Evolutionary conservation across 2,797 vertebrate species (phyloP).

Genomic region (Neostethus bicornis): DNA sequence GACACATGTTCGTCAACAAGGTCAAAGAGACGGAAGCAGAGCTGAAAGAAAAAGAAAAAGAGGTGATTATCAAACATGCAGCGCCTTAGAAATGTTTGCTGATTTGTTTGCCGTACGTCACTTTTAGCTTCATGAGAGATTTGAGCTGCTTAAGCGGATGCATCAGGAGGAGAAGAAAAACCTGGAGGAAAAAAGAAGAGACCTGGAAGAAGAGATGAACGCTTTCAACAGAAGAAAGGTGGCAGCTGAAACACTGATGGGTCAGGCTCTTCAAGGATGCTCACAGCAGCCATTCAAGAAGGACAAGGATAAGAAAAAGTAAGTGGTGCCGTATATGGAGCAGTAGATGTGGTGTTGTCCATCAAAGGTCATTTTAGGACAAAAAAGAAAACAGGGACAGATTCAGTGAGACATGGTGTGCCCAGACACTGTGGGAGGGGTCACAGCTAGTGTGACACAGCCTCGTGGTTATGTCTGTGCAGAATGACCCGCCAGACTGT

Average conservation of each 20-base stretch:
- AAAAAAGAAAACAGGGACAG: conserved; percentile 61
- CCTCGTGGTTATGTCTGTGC: conserved; percentile 63
- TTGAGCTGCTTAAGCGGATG: conserved; percentile 92
- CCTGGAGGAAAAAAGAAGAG: conserved; percentile 91
- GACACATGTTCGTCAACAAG: conserved; percentile 98
- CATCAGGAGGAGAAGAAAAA: conserved; percentile 96
- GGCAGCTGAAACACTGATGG: conserved; percentile 92
- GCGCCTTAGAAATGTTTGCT: neutral
- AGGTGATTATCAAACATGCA: conserved; percentile 70
- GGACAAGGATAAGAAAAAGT: conserved; percentile 98
- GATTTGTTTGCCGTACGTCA: conserved; percentile 8
- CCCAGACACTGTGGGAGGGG: conserved; percentile 63
- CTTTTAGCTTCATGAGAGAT: conserved; percentile 92
- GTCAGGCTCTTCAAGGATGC: conserved; percentile 88
- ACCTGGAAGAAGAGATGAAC: conserved; percentile 94
- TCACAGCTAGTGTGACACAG: conserved; percentile 64
- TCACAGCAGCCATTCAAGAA: conserved; percentile 87
- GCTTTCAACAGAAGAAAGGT: conserved; percentile 92
- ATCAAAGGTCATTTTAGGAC: conserved; percentile 67
- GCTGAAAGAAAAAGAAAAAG: conserved; percentile 95
- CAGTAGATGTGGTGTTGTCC: conserved; percentile 48
- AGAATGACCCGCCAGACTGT: conserved; percentile 68
- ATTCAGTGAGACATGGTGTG: conserved; percentile 69
- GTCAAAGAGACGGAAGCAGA: conserved; percentile 97
- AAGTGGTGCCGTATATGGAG: conserved; percentile 82